phyloP scores from a whole-genome alignment of 2,113 vertebrate species.

The Talpa occidentalis region DNA sequence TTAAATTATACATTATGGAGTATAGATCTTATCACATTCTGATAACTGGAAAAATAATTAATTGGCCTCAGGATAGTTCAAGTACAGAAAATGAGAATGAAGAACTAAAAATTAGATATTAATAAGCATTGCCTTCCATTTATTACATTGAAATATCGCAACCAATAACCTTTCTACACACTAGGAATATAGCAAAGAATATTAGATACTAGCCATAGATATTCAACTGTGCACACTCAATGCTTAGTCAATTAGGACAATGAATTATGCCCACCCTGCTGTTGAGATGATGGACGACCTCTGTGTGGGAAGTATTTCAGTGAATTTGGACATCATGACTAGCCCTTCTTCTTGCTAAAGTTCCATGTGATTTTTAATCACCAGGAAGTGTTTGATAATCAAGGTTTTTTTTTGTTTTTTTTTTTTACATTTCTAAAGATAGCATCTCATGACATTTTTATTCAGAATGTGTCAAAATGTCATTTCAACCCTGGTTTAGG shows the following conservation, averaged over 20 bases:
- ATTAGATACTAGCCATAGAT: background rate
- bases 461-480: conserved; percentile 46
- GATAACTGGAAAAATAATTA: conserved; percentile 36
- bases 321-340: background rate
- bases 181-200: background rate
- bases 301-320: background rate
- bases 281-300: background rate
- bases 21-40: conserved; percentile 50
- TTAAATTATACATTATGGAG: conserved; percentile 32
- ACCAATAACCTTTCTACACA: background rate
- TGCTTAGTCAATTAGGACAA: background rate
- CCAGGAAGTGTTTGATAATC: background rate
- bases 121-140: conserved; percentile 48
- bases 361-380: conserved; percentile 3
- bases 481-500: conserved; percentile 31
- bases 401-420: background rate
- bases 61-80: conserved; percentile 2
- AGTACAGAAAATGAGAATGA: conserved; percentile 21
- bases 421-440: background rate
- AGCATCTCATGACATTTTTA: background rate
- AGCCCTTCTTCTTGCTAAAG: conserved; percentile 29
- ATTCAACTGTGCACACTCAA: background rate
- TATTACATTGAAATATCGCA: conserved; percentile 53
- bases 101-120: conserved; percentile 35
- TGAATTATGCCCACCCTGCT: background rate